These are phyloP conservation scores for Ceuthmochares aereus DNA, from an alignment of 2,113 vertebrate species.

Conservation along the genomic window DNA sequence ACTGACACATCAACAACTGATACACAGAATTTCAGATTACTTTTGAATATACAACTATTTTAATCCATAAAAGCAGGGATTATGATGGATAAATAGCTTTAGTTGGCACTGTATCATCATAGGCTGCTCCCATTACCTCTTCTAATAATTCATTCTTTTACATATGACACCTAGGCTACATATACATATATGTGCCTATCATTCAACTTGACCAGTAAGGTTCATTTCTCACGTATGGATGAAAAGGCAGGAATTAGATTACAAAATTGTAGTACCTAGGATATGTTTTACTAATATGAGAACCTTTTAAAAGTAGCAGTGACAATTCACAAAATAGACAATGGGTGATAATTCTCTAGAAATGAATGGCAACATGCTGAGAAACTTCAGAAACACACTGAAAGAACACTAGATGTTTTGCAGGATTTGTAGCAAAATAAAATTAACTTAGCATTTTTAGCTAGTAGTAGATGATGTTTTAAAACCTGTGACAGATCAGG, in stretches of 20 bases:
- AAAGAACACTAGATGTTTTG: background rate
- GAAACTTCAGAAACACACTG: background rate
- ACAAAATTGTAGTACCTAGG: background rate
- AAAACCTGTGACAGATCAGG: background rate
- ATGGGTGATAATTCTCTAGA: background rate
- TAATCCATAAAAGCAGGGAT: constrained; percentile 25
- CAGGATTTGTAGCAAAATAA: background rate
- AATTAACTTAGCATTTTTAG: background rate
- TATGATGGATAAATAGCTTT: constrained; percentile 30
- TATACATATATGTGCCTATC: background rate
- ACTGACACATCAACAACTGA: background rate
- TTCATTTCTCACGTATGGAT: background rate
- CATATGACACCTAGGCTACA: background rate
- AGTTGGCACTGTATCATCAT: constrained; percentile 9
- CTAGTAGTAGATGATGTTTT: background rate
- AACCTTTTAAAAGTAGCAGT: background rate
- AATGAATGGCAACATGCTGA: background rate
- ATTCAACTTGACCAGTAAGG: background rate
- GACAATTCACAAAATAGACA: background rate
- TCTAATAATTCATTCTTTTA: constrained; percentile 20
- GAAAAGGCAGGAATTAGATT: background rate
- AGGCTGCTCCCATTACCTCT: constrained; percentile 2
- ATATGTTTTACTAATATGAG: background rate
- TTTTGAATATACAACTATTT: constrained; percentile 51
- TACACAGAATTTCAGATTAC: constrained; percentile 23